These are phyloP conservation scores for Zingel zingel DNA, from an alignment of 2,113 vertebrate species.

Conservation along the genomic window DNA sequence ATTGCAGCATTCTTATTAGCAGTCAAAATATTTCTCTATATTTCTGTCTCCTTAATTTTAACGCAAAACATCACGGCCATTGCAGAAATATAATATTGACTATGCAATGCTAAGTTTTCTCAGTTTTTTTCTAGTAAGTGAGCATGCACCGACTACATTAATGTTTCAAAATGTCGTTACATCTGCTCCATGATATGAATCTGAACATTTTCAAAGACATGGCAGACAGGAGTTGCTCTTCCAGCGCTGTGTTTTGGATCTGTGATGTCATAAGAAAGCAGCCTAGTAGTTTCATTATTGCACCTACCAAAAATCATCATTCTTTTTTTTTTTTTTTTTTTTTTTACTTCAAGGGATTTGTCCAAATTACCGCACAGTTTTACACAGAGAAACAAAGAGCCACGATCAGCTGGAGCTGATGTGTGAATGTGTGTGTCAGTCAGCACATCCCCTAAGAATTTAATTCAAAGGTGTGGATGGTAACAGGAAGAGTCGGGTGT, in stretches of 20 bases:
- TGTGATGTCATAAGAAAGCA: neutral
- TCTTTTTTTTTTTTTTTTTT: neutral
- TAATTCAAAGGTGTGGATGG: conserved; percentile 39
- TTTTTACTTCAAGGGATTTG: neutral
- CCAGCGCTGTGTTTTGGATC: neutral
- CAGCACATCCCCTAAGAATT: conserved; percentile 15
- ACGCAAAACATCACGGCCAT: neutral
- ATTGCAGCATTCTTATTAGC: neutral
- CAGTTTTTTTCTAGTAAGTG: neutral
- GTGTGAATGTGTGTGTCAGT: conserved; percentile 49
- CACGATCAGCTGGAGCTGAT: conserved; percentile 40
- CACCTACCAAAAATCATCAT: neutral
- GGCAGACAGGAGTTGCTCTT: neutral
- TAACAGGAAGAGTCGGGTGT: conserved; percentile 30
- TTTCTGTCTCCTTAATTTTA: neutral
- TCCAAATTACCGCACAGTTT: neutral
- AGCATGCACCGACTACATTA: neutral
- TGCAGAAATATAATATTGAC: neutral
- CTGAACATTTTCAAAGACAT: neutral
- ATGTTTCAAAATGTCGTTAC: neutral
- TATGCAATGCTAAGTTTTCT: neutral
- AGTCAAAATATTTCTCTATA: neutral
- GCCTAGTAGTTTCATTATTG: neutral
- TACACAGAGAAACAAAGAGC: neutral
- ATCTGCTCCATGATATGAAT: neutral